Conservation (phyloP, 2,888 invertebrate species). For the Ctena decussata region DNA sequence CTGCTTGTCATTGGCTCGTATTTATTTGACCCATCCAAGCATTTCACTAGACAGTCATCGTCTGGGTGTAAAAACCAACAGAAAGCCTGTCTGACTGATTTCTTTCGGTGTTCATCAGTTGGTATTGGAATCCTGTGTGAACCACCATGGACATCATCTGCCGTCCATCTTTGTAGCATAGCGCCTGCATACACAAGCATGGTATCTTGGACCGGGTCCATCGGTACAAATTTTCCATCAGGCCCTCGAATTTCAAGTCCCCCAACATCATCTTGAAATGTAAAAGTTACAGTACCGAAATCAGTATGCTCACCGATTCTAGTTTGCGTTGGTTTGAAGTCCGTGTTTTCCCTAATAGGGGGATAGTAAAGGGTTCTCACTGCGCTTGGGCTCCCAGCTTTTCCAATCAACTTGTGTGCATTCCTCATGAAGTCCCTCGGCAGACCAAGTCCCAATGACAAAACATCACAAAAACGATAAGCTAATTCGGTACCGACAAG, state of each 20-base stretch:
- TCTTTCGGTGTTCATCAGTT: neutral
- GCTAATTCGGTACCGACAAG: neutral
- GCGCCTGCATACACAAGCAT: neutral
- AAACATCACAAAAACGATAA: constrained; percentile 9
- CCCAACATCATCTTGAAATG: neutral
- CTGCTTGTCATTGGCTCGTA: constrained; percentile 73
- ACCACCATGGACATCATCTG: neutral
- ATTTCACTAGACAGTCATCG: neutral
- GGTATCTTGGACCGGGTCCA: neutral
- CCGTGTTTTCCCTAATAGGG: neutral
- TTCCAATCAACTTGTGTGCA: neutral
- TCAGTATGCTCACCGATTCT: neutral
- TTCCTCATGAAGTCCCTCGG: neutral
- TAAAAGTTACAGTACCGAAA: neutral
- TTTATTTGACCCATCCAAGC: constrained; percentile 28
- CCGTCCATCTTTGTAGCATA: neutral
- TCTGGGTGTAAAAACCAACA: neutral
- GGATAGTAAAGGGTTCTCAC: neutral
- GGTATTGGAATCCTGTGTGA: neutral
- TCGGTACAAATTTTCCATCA: neutral
- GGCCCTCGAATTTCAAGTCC: neutral
- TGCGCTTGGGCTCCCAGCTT: neutral
- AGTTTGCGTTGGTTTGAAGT: neutral
- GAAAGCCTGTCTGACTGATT: neutral
- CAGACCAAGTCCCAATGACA: neutral